A percentile compares a stretch with the other conserved stretches of the same genome.
phyloP scores from a whole-genome alignment of 2,113 vertebrate species.

The Coryphaenoides rupestris region DNA sequence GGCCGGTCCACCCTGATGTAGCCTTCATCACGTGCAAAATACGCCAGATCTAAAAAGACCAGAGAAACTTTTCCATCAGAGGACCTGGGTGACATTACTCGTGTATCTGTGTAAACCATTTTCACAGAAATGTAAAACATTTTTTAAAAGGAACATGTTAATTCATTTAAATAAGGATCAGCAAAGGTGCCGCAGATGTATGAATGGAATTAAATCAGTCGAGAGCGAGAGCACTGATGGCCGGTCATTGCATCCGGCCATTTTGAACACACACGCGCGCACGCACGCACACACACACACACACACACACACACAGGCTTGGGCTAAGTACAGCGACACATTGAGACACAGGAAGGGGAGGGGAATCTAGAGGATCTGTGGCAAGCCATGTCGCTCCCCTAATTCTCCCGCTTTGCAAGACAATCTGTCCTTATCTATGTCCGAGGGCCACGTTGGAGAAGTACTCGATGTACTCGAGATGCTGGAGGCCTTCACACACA shows the following conservation, averaged over 20 bases:
- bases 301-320: too few species aligned
- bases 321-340: too few species aligned
- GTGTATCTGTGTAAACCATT: too few species aligned
- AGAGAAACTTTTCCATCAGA: background rate
- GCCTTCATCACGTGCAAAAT: background rate
- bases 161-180: background rate
- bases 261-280: slow-evolving; percentile 30
- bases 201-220: slow-evolving; percentile 26
- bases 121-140: too few species aligned
- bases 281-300: too few species aligned
- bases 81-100: too few species aligned
- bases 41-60: background rate
- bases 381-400: slow-evolving; percentile 57
- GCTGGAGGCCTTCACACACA: slow-evolving; percentile 45
- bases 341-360: slow-evolving; percentile 10
- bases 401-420: slow-evolving; percentile 63
- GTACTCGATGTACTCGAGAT: slow-evolving; percentile 43
- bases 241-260: slow-evolving; percentile 30
- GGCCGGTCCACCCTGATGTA: too few species aligned
- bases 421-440: slow-evolving; percentile 65
- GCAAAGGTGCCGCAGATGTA: slow-evolving; percentile 11
- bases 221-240: slow-evolving; percentile 3
- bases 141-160: background rate
- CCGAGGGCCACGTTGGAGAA: slow-evolving; percentile 50
- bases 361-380: slow-evolving; percentile 4